Evolutionary conservation across 2,888 invertebrate species (phyloP).

Genomic region (Abrostola triplasia): DNA sequence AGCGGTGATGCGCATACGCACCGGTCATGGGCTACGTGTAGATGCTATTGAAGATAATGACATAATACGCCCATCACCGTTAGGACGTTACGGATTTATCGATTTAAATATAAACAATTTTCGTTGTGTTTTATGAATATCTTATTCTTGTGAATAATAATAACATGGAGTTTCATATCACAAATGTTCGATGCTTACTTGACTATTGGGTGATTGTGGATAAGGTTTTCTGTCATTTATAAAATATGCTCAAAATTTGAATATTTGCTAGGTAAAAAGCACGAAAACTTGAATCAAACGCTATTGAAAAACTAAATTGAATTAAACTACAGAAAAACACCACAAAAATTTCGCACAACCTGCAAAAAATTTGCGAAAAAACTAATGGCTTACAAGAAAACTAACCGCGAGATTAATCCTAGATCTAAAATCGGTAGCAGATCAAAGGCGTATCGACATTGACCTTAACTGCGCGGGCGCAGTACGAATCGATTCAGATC

Average conservation of each 20-base stretch:
- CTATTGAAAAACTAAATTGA: slow-evolving; percentile 6
- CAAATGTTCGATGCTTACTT: no score
- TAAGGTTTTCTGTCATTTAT: no score
- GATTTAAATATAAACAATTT: slow-evolving; percentile 56
- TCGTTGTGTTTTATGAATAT: slow-evolving; percentile 20
- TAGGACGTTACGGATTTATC: slow-evolving; percentile 62
- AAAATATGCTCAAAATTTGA: no score
- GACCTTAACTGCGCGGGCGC: slow-evolving; percentile 82
- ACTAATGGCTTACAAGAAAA: slow-evolving; percentile 20
- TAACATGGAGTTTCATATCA: no score
- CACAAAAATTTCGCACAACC: slow-evolving; percentile 9
- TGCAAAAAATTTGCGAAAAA: slow-evolving; percentile 35
- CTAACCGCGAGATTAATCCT: slow-evolving; percentile 49
- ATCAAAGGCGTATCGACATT: slow-evolving; percentile 84
- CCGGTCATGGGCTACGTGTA: slow-evolving; percentile 66
- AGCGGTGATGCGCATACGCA: slow-evolving; percentile 41
- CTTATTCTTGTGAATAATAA: neutral
- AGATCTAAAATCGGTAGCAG: slow-evolving; percentile 76
- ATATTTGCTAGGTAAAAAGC: neutral
- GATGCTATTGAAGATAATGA: slow-evolving; percentile 73
- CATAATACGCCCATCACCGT: slow-evolving; percentile 69
- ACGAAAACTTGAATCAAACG: neutral
- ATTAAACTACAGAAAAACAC: neutral
- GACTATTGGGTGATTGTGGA: no score
- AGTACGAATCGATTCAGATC: slow-evolving; percentile 82